Base-by-base conservation (phyloP, 2,888 invertebrate species). In the Noctuana brunneofusca region DNA sequence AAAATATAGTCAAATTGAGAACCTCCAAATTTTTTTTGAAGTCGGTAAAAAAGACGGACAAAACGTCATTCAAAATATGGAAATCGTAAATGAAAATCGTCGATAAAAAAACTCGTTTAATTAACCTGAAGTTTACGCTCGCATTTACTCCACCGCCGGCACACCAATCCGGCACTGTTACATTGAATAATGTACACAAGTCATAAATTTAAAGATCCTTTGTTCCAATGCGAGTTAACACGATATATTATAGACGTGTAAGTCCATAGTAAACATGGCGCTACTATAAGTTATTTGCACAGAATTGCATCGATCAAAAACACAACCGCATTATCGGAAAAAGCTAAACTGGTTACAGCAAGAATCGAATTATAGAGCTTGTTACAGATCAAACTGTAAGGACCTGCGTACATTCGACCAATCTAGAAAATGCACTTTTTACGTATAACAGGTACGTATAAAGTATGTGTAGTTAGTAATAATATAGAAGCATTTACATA, bases 231-330 rank as follows among this genome's bases (percentile, higher is more conserved):
- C 35, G 27, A 27, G 35, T 35, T 43, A 35, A 30, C 16, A 24
- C 43, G 16, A 32, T 55, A 55, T 24, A 41, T 16, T 57, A 32
- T 6, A 16, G 24, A 12, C 50, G 6, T 41, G 20, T 52, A 52
- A 52, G 43, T 38, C 38, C 14, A 35, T 43, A 43, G 43, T 58
- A 50, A 50, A 35, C 50, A 16, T 14, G 57, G 57, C 6, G 38
- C 20, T 38, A 49, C 41, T 27, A 50, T 52, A 53, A 58, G 46
- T 60, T 60, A 60, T 46, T 54, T 54, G 22, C 58, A 50, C 53
- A 60, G 32, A 24, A 54, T 43, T 48, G 46, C 32, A 54, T 60
- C 32, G 46, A 54, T 60, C 60, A 60, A 60, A 59, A 59, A 59
- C 52, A 43, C 53, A 53, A 38, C 52, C 32, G 22, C 46, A 53